Percentiles rank a stretch among this genome's conserved stretches.
Conservation (phyloP, 2,888 invertebrate species). For the Leptarthrus brevirostris region DNA sequence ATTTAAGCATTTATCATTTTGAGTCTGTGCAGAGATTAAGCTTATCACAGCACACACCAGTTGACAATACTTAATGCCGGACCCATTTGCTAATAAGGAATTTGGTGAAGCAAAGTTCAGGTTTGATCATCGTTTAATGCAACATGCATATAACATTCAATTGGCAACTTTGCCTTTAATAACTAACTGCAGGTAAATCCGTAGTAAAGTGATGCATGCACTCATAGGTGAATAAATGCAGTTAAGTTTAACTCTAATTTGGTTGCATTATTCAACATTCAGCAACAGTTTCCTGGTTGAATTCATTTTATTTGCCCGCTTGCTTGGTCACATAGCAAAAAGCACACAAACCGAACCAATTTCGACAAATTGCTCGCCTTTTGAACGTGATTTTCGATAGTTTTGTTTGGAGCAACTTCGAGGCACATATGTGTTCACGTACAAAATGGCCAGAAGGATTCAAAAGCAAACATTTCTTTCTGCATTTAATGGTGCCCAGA, state of each 20-base stretch:
- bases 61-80: too few relatives aligned
- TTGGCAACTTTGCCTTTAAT: too few relatives aligned
- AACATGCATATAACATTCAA: too few relatives aligned
- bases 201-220: not conserved
- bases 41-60: too few relatives aligned
- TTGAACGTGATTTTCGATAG: not conserved
- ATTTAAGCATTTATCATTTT: too few relatives aligned
- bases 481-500: not conserved
- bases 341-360: not conserved
- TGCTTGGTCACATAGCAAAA: not conserved
- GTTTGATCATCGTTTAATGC: too few relatives aligned
- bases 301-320: not conserved
- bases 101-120: too few relatives aligned
- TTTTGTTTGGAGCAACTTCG: not conserved
- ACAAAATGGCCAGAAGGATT: not conserved
- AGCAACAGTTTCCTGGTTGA: not conserved
- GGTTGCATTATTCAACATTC: not conserved
- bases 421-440: constrained; percentile 3
- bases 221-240: not conserved
- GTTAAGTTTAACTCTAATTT: not conserved
- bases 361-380: not conserved
- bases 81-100: too few relatives aligned
- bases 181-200: too few relatives aligned
- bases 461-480: not conserved
- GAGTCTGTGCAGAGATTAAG: too few relatives aligned